Percentiles rank a stretch among this genome's conserved stretches.
phyloP scores from a whole-genome alignment of 2,113 vertebrate genomes.

The Barbus barbus region DNA sequence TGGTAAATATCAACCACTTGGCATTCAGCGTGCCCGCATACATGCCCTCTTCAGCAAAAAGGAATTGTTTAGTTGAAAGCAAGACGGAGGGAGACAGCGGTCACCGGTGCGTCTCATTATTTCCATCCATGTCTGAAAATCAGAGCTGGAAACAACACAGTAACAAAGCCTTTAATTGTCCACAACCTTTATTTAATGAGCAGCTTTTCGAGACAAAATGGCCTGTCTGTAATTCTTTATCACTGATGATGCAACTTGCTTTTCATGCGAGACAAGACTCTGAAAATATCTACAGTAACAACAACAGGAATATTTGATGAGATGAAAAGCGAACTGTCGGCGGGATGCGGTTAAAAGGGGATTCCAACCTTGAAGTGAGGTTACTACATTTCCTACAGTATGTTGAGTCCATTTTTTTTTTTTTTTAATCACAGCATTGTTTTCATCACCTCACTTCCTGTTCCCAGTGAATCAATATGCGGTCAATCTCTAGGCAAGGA shows the following conservation, averaged over 20 bases:
- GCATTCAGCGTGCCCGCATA: slow-evolving; percentile 37
- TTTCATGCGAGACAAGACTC: slow-evolving; percentile 32
- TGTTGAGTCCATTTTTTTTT: slow-evolving; percentile 44
- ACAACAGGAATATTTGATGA: slow-evolving; percentile 1
- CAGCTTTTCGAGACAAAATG: slow-evolving; percentile 44
- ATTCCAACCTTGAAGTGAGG: slow-evolving; percentile 24
- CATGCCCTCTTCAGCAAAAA: slow-evolving; percentile 35
- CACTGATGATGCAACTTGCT: slow-evolving; percentile 30
- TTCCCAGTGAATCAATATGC: slow-evolving; percentile 73
- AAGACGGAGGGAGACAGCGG: slow-evolving; percentile 2
- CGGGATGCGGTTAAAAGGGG: not conserved
- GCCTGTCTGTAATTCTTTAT: slow-evolving; percentile 14
- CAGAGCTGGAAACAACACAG: slow-evolving; percentile 41
- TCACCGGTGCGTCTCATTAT: slow-evolving; percentile 42
- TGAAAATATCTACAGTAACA: slow-evolving; percentile 24
- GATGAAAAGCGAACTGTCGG: not conserved
- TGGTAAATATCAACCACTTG: slow-evolving; percentile 53
- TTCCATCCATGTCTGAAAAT: slow-evolving; percentile 41
- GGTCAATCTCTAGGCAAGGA: slow-evolving; percentile 75
- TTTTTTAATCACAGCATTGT: slow-evolving; percentile 42
- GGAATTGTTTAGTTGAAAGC: slow-evolving; percentile 33
- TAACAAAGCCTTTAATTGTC: slow-evolving; percentile 47
- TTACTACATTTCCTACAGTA: slow-evolving; percentile 22
- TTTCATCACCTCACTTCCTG: slow-evolving; percentile 62
- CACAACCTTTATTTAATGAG: slow-evolving; percentile 46